These are phyloP conservation scores for Pseudomyrmex concolor DNA, from an alignment of 1,140 invertebrate genomes.

Conservation along the genomic window DNA sequence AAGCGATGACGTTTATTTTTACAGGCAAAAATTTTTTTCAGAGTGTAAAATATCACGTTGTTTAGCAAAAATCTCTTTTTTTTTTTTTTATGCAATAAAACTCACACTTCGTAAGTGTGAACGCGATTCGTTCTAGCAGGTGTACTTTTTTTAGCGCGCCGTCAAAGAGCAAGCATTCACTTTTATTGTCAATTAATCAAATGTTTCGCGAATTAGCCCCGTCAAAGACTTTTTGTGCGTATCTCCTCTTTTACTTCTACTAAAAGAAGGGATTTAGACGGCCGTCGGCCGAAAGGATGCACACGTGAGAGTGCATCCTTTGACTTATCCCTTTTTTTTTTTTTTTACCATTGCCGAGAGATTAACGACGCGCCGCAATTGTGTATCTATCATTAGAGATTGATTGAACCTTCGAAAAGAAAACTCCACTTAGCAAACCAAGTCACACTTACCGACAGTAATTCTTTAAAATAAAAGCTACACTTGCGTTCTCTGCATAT, in stretches of 20 bases:
- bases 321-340: slow-evolving; percentile 5
- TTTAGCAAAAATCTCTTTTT: background rate
- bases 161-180: slow-evolving; percentile 2
- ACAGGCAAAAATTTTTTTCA: background rate
- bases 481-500: background rate
- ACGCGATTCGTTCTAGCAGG: background rate
- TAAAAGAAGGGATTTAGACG: slow-evolving; percentile 3
- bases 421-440: no score
- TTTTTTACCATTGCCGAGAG: background rate
- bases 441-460: background rate
- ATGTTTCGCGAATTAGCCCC: background rate
- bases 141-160: background rate
- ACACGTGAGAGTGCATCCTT: slow-evolving; percentile 3
- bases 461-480: background rate
- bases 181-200: slow-evolving; percentile 32
- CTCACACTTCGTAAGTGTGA: no score
- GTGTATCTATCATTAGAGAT: slow-evolving; percentile 23
- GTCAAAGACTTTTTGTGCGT: slow-evolving; percentile 39
- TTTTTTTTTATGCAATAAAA: background rate
- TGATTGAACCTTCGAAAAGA: background rate
- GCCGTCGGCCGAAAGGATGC: slow-evolving; percentile 4
- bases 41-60: background rate
- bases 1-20: background rate
- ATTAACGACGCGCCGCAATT: background rate
- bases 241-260: background rate